phyloP scores from a whole-genome alignment of 2,888 invertebrate genomes.

The Brachyptera risi region DNA sequence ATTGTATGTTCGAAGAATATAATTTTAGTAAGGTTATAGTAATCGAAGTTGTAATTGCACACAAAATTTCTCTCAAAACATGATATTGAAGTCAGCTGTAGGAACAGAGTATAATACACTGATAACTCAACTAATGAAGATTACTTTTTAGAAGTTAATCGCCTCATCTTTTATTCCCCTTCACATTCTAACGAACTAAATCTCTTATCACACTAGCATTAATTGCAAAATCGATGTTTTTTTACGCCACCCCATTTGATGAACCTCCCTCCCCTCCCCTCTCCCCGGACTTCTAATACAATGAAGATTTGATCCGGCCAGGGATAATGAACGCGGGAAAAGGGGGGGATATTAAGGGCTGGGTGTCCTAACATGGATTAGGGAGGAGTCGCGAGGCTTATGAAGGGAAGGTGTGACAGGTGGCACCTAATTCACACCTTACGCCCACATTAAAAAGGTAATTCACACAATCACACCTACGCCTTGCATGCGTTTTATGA shows the following conservation, averaged over 20 bases:
- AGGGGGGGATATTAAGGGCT: neutral
- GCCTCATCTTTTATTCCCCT: conserved; percentile 8
- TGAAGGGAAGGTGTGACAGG: conserved; percentile 29
- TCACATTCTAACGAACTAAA: conserved; percentile 16
- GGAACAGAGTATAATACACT: neutral
- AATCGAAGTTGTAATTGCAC: too few relatives aligned
- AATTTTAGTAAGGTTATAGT: too few relatives aligned
- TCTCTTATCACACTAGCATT: conserved; percentile 40
- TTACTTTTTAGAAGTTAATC: conserved; percentile 19
- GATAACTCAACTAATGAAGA: conserved; percentile 17
- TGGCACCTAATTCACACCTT: conserved; percentile 31
- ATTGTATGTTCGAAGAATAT: too few relatives aligned
- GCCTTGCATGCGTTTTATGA: neutral
- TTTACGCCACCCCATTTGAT: conserved; percentile 7
- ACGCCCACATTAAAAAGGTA: conserved; percentile 10
- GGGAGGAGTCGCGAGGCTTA: conserved; percentile 13
- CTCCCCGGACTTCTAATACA: too few relatives aligned
- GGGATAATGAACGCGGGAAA: conserved; percentile 5
- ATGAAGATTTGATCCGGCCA: conserved; percentile 17
- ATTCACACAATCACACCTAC: conserved; percentile 11
- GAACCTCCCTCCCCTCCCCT: conserved; percentile 19
- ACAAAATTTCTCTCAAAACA: too few relatives aligned
- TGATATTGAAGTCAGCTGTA: too few relatives aligned
- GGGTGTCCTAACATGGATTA: conserved; percentile 13
- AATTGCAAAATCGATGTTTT: conserved; percentile 40